Base-by-base conservation (phyloP, 2,797 vertebrate species). In the Hydrocynus forskahlii region DNA sequence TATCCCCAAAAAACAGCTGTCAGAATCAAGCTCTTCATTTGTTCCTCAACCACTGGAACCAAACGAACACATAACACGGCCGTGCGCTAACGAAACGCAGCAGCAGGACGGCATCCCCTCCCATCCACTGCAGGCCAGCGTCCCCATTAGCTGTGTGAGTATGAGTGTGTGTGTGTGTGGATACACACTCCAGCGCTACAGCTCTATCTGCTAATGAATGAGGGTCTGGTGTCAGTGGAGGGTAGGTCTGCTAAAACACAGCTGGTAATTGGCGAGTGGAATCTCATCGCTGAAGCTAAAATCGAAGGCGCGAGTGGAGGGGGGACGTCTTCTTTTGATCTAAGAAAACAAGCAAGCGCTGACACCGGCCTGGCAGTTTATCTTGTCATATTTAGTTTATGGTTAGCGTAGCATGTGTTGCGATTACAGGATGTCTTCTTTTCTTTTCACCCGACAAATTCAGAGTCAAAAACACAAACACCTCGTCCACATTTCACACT, bases 31-130 rank as follows among this genome's bases (percentile, higher is more conserved):
- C 78, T 83, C 85, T 86, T 84, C 75, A 86, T 86, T 86, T 86
- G 83, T 82, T 86, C 75, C 45, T 86, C 83, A 86, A 77, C 83
- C 85, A 79, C 83, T 70, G 85, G 81, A 86, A 86, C 85, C 77
- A 52, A 71, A 71, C 16, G 48, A 76, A 68, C 75, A 72, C 68
- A 43, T 55, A 73, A 77, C 80, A 73, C 17, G 59, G 55, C 67
- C 52, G 75, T 35, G 79, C 43, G 77, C 77, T 79, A 84, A 84
- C 83, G 76, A 83, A 84, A 86, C 77, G 78, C 80, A 76, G 79
- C 77, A 12, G 74, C 60, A 23, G 76, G 83, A 75, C 80, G 64
- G 66, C 85, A 38, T 69, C 71, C 68, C 62, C 71, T 45, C 55
- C 78, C 67, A 57, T 81, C 76, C 64, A 71, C 64, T 76, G 76